Base-by-base conservation (phyloP, 2,113 vertebrate genomes). In the Phycodurus eques region DNA sequence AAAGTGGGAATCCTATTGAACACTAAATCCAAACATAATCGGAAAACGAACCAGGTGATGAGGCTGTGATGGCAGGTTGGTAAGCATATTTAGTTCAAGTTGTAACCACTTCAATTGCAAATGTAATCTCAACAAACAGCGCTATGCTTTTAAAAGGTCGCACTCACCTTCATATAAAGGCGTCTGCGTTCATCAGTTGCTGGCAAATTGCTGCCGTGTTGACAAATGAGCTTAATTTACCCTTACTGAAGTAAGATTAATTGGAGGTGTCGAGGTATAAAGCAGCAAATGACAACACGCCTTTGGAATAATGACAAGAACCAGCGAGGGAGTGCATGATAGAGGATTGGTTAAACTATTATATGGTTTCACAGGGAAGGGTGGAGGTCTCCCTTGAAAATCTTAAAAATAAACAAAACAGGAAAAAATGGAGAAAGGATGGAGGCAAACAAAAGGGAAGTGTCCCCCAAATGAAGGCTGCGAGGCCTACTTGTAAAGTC, bases 181-280 rank as follows among this genome's bases (percentile, higher is more conserved):
- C 78, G 74, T 82, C 67, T 80, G 80, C 75, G 80, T 86, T 88
- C 86, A 88, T 90, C 81, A 89, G 80, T 63, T 53, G 77, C 77
- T 12, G 65, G 74, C 62, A 74, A 87, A 83, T 83, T 81, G 86
- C 66, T 74, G 74, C 79, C 15, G 73, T 73, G 69, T 76, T 90
- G 87, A 90, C 87, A 90, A 90, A 91, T 43, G 81, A 89, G 89
- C 83, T 86, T 88, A 83, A 89, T 89, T 90, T 88, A 88, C 85
- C 86, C 68, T 79, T 76, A 35, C 73, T 84, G 77, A 90, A 90
- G 87, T 84, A 87, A 86, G 89, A 90, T 90, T 90, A 90, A 90
- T 91, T 90, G 87, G 81, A 88, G 82, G 88, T 90, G 87, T 90
- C 76, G 83, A 86, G 79, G 86, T 89, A 90, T 89, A 88, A 90